These are phyloP conservation scores for Drosophila lutescens DNA, from an alignment of 2,888 invertebrate genomes.

Conservation along the genomic window DNA sequence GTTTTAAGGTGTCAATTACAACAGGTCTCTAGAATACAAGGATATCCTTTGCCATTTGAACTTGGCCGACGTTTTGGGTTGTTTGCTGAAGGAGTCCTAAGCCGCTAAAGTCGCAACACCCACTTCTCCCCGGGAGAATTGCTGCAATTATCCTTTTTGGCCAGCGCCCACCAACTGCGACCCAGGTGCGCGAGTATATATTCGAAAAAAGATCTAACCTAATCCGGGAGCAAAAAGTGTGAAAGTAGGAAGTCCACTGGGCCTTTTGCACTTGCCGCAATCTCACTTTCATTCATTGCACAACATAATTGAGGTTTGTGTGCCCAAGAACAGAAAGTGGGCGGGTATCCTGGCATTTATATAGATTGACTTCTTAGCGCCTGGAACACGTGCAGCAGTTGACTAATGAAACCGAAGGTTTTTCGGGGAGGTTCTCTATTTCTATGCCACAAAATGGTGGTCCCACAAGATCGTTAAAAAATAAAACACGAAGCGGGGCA, in stretches of 20 bases:
- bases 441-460: constrained; percentile 57
- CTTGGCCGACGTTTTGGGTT: constrained; percentile 54
- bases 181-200: constrained; percentile 65
- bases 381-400: constrained; percentile 66
- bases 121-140: constrained; percentile 36
- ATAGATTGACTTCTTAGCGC: constrained; percentile 79
- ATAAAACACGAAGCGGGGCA: constrained; percentile 25
- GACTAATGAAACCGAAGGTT: constrained; percentile 61
- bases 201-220: not conserved
- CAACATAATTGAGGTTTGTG: constrained; percentile 64
- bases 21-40: constrained; percentile 10
- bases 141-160: constrained; percentile 59
- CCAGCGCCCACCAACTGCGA: constrained; percentile 54
- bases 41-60: constrained; percentile 38
- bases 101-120: constrained; percentile 78
- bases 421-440: constrained; percentile 1
- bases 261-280: constrained; percentile 49
- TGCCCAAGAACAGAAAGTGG: not conserved
- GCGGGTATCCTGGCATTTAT: constrained; percentile 36
- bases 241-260: constrained; percentile 61
- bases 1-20: constrained; percentile 70
- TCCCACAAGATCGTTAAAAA: constrained; percentile 28
- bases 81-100: constrained; percentile 51
- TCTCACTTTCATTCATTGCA: constrained; percentile 80
- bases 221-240: constrained; percentile 48